Evolutionary conservation across 2,797 vertebrate genomes (phyloP), one percentile per base, ranked within the genome.

Genomic region (Acanthurus lineatus): DNA sequence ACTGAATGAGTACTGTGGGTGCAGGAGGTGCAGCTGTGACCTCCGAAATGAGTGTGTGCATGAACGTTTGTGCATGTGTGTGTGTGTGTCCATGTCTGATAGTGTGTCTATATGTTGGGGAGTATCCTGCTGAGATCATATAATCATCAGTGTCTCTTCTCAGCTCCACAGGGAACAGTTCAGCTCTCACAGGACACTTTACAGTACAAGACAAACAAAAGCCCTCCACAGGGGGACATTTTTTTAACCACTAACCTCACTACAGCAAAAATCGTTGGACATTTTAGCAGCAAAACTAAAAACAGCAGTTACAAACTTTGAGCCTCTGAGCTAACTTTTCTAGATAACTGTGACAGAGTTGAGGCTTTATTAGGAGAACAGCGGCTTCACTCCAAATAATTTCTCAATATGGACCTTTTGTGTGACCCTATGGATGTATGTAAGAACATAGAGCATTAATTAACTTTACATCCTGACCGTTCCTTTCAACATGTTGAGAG

Each of bases 21-120:
- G 72, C 82, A 92, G 78, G 49, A n/a, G 64, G 67, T 86, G 82
- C 90, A 94, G 92, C 89, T 93, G 90, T 88, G 90, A 86, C 85
- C 83, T 83, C 79, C 40, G 69, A 66, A 79, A 65, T 77, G 28
- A 71, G 40, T 45, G 48, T 62, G 57, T 53, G 40, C 28, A 57
- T 51, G 38, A 54, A 17, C 20, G 62, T 77, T 63, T 77, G 28
- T 72, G 40, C 35, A 40, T 45, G 48, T 53, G 68, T 59, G 35
- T 15, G 28, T 57, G 54, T 59, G 20, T 58, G 35, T 52, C 38
- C 74, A 9, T 15, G 64, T 82, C 40, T 74, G 83, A 84, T 58
- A 60, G 25, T 28, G 58, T 42, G 63, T 69, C 69, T 86, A 58
- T 76, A 79, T 76, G 83, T 79, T 58, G 51, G 25, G 32, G 42